Conservation (phyloP, 2,113 vertebrate genomes). For the Poecile atricapillus region DNA sequence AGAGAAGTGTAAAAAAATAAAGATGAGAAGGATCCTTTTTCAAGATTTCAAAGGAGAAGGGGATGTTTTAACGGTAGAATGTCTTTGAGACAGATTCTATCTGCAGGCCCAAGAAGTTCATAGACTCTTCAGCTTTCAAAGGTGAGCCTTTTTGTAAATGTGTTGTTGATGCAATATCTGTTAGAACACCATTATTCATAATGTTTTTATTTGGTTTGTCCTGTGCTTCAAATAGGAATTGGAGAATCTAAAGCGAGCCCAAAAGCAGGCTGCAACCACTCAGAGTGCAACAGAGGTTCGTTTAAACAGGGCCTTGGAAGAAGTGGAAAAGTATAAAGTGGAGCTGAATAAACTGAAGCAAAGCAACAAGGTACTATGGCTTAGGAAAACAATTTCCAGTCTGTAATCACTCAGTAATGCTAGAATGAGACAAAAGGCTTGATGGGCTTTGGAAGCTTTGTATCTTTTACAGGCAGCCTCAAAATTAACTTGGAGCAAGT, state of each 20-base stretch:
- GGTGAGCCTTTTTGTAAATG: background rate
- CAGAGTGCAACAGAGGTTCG: conserved; percentile 84
- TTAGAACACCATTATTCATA: background rate
- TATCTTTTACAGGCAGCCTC: background rate
- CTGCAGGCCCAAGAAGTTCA: background rate
- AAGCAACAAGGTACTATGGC: conserved; percentile 80
- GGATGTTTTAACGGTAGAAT: background rate
- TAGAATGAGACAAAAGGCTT: background rate
- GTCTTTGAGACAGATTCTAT: background rate
- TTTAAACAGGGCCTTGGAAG: conserved; percentile 90
- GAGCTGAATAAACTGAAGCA: conserved; percentile 86
- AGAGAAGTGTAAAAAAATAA: background rate
- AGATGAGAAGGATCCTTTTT: background rate
- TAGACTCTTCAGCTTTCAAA: background rate
- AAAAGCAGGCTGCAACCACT: conserved; percentile 80
- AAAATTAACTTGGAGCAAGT: background rate
- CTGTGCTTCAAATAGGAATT: conserved; percentile 77
- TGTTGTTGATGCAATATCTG: background rate
- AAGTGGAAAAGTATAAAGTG: conserved; percentile 81
- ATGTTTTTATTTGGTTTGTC: background rate
- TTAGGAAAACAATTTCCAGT: background rate
- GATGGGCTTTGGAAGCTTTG: background rate
- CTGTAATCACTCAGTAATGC: background rate
- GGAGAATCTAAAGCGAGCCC: conserved; percentile 77
- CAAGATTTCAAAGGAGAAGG: background rate